Percentiles rank a stretch among this genome's conserved stretches.
Evolutionary conservation across 1,140 invertebrate genomes (phyloP).

Genomic region (Marisa cornuarietis): DNA sequence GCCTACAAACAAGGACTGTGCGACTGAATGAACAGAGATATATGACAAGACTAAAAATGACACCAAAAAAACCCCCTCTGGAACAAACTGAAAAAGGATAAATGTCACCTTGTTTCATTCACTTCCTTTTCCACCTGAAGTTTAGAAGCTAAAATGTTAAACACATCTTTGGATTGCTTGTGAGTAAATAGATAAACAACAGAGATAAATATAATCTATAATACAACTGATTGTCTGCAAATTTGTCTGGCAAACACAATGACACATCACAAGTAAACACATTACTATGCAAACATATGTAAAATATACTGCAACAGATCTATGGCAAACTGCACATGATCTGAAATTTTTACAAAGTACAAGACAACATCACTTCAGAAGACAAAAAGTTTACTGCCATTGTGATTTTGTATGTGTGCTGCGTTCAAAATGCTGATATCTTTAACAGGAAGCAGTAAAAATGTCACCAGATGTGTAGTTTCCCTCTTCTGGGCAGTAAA

Average conservation of each 20-base stretch:
- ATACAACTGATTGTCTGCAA: neutral
- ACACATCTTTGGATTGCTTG: slow-evolving; percentile 6
- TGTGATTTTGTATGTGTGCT: neutral
- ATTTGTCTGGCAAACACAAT: neutral
- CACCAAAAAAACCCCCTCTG: neutral
- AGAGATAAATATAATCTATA: slow-evolving; percentile 5
- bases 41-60: neutral
- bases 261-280: neutral
- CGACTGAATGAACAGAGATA: neutral
- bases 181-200: slow-evolving; percentile 2
- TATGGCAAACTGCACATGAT: neutral
- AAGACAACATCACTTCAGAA: neutral
- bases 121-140: slow-evolving; percentile 2
- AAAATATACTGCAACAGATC: neutral
- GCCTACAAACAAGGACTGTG: neutral
- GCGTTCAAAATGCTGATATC: too few species aligned
- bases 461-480: too few species aligned
- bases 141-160: neutral
- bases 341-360: neutral
- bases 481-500: too few species aligned
- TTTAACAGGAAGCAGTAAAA: too few species aligned
- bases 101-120: neutral
- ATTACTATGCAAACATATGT: neutral
- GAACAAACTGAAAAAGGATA: neutral
- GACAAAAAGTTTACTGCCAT: neutral